Base-by-base conservation (phyloP, 2,113 vertebrate species). In the Psettodes erumei region DNA sequence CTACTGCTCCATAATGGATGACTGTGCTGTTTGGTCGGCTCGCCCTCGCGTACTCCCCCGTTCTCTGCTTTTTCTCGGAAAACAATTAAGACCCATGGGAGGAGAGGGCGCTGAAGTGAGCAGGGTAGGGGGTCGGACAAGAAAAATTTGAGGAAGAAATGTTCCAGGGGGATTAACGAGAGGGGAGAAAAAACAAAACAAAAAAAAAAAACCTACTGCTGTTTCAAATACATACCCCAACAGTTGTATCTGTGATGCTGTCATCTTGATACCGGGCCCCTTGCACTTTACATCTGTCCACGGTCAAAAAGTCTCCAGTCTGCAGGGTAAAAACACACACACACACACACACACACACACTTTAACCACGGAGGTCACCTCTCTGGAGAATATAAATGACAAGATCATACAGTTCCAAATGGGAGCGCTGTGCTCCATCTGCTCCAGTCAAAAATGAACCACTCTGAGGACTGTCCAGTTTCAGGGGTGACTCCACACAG, bases 201-300 rank as follows among this genome's bases (percentile, higher is more conserved):
- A n/a, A 27, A 32, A 50, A 53, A 48, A 43, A 58, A 32, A 30
- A 83, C 43, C 16, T 8, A 48, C 15, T 23, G 48, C 27, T 66
- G 54, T 67, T 81, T 19, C 25, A 62, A 80, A 84, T 82, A 87
- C 87, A 71, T 79, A 94, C 93, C 90, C 86, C 87, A 1, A 78
- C 43, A 2, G 83, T 43, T 16, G 90, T 40, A 47, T 94, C 93
- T 60, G 66, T 60, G 68, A 82, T n/a, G 56, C 80, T 77, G 79
- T 94, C 92, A 9, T 93, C 93, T 43, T 87, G 91, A 80, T 90
- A 88, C 8, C 91, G 85, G 37, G 85, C 53, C 8, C 81, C 84
- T 55, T 89, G 87, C 8, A 81, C 71, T 88, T 92, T 92, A 86
- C 91, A 91, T 87, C 86, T 92, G 45, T 93, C 93, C 78, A 91